Evolutionary conservation across 2,113 vertebrate genomes (phyloP), one percentile per base, ranked within the genome.

Genomic region (Ochotona princeps): DNA sequence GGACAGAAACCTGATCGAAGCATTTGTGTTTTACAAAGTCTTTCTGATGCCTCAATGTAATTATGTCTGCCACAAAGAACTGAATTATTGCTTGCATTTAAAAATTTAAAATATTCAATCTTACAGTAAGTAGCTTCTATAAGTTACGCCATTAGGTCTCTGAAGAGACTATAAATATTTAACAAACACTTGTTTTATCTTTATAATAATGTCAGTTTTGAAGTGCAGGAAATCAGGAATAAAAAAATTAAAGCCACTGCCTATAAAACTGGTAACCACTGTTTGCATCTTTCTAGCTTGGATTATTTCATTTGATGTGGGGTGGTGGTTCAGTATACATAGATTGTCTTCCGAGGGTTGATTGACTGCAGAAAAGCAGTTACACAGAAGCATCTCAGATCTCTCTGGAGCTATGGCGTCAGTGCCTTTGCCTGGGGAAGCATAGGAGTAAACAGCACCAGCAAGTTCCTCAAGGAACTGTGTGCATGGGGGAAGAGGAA

Each of bases 401-500:
- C 3, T 35, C 10, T 7, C 13, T 28, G 7, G 23, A 1, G 14
- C 44, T 57, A 8, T 5, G 21, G 21, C 1, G 20, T 7, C 0
- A 9, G 15, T n/a, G 5, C 12, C 10, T 67, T 10, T 8, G 2
- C 2, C 15, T 32, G 4, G 2, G 49, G 23, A 78, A 61, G 5
- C 14, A 44, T 54, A 9, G 3, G 15, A 4, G 0, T 12, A 2
- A 30, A 25, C 1, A 75, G 4, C 20, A 7, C 8, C 38, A 54
- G 0, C 4, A 44, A 5, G 3, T 0, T 4, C 26, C 14, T 28
- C 20, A 20, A 69, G 17, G 1, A 2, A 49, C 8, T 18, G 0
- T 13, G 28, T 38, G 17, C 20, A 7, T 51, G 61, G 49, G 25
- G 10, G 11, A 78, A 35, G 2, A 12, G 9, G 60, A 73, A 25